Percentiles rank a stretch among this genome's conserved stretches.
Evolutionary conservation across 2,797 vertebrate species (phyloP).

Genomic region (Onychomys leucogaster): DNA sequence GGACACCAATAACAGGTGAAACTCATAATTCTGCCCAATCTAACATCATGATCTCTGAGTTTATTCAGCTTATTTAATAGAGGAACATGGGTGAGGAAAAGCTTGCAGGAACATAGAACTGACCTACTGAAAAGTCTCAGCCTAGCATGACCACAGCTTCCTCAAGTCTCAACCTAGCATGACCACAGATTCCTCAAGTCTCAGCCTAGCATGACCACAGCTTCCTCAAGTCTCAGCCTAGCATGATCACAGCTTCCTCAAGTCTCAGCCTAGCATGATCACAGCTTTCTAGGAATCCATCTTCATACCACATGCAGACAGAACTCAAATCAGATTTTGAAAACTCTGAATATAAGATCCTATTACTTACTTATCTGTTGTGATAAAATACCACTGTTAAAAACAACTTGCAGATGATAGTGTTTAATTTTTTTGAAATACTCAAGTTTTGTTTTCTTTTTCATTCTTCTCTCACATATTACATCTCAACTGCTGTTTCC

Average conservation of each 20-base stretch:
- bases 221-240: background rate
- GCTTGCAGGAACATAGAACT: background rate
- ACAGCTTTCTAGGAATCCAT: background rate
- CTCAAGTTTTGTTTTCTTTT: too few species aligned
- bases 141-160: background rate
- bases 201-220: background rate
- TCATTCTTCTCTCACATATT: too few species aligned
- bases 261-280: background rate
- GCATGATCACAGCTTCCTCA: background rate
- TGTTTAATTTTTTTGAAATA: background rate
- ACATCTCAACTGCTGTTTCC: too few species aligned
- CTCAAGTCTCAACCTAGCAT: too few species aligned
- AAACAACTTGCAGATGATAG: background rate
- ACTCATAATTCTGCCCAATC: too few species aligned
- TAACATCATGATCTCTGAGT: background rate
- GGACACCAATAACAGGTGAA: background rate
- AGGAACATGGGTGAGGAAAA: background rate
- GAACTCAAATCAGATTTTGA: background rate
- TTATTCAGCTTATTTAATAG: background rate
- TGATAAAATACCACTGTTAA: background rate
- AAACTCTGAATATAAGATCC: background rate
- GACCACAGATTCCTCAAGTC: background rate
- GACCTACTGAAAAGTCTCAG: background rate
- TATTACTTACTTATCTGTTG: background rate
- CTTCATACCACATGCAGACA: background rate